Evolutionary conservation across 2,113 vertebrate species (phyloP).

Genomic region (Eidolon helvum): DNA sequence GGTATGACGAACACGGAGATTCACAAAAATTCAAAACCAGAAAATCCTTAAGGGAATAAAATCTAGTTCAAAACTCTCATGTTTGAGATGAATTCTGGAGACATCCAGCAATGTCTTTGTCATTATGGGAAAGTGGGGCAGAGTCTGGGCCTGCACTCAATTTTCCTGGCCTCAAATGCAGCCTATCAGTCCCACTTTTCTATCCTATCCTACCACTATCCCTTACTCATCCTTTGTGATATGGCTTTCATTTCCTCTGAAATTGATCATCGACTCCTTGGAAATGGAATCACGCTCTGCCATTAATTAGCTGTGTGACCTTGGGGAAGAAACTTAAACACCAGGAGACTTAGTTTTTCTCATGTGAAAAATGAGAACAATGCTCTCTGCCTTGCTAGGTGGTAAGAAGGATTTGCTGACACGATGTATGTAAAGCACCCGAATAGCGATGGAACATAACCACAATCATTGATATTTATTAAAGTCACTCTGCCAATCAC

Average conservation of each 20-base stretch:
- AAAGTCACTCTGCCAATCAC: neutral
- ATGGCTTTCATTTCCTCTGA: neutral
- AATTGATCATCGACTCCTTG: neutral
- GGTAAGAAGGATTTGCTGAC: neutral
- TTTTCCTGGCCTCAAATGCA: neutral
- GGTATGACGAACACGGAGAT: conserved; percentile 1
- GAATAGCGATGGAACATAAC: neutral
- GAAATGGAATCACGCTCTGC: neutral
- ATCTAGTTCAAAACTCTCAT: conserved; percentile 31
- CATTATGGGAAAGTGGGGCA: conserved; percentile 11
- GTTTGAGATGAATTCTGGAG: conserved; percentile 38
- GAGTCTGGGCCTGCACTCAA: neutral
- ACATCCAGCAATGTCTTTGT: neutral
- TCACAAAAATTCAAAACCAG: neutral
- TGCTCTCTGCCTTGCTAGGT: neutral
- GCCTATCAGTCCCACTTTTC: neutral
- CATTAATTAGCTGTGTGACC: neutral
- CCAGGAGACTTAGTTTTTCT: neutral
- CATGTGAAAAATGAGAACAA: neutral
- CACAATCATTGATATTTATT: neutral
- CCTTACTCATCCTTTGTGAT: neutral
- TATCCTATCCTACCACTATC: neutral
- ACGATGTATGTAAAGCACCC: neutral
- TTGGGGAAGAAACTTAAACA: conserved; percentile 6
- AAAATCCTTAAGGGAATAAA: neutral